Percentiles rank a stretch among this genome's conserved stretches.
phyloP scores from a whole-genome alignment of 2,797 vertebrate species.

The Tympanoctomys barrerae region DNA sequence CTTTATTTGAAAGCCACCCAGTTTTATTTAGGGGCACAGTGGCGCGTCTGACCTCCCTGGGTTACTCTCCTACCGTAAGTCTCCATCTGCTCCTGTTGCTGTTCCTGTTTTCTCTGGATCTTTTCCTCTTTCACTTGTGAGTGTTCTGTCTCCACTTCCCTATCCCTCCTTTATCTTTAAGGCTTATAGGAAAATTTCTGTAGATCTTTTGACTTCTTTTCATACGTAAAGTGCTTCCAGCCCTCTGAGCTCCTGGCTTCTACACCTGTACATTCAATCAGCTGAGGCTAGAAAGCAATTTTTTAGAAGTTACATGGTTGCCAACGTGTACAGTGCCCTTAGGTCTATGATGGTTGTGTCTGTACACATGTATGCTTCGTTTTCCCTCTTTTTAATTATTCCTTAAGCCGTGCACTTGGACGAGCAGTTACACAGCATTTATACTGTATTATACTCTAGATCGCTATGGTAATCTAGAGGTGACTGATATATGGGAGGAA shows the following conservation, averaged over 20 bases:
- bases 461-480: background rate
- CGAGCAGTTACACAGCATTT: background rate
- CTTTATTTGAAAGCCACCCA: background rate
- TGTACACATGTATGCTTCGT: background rate
- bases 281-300: background rate
- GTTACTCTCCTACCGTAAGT: background rate
- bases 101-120: background rate
- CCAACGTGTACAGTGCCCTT: background rate
- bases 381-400: background rate
- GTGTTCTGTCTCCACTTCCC: background rate
- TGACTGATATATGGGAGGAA: background rate
- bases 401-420: background rate
- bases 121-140: background rate
- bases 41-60: background rate
- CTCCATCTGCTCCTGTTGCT: background rate
- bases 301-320: background rate
- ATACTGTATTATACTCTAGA: no score
- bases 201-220: constrained; percentile 35
- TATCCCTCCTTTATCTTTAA: background rate
- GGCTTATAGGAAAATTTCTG: background rate
- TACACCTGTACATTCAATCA: background rate
- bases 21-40: background rate
- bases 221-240: background rate
- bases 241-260: background rate
- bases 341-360: background rate